Percentiles rank a stretch among this genome's conserved stretches.
phyloP scores from a whole-genome alignment of 2,797 vertebrate species.

The Chromobotia macracanthus region DNA sequence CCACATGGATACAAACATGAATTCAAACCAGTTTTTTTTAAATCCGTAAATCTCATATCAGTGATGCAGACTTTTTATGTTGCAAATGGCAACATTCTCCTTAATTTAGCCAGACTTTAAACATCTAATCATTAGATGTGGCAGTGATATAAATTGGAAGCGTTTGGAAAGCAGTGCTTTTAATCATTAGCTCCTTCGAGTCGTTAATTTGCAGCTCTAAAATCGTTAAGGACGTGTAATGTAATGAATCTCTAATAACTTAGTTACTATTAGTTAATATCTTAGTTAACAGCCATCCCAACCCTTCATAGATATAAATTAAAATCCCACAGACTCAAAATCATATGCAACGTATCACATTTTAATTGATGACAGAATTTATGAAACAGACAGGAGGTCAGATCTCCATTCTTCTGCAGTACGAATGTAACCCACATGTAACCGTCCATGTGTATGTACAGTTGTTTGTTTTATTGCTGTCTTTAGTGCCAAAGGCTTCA shows the following conservation, averaged over 20 bases:
- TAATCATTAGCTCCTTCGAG: slow-evolving; percentile 39
- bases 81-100: slow-evolving; percentile 29
- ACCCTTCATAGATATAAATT: slow-evolving; percentile 7
- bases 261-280: slow-evolving; percentile 15
- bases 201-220: slow-evolving; percentile 39
- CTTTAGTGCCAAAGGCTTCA: slow-evolving; percentile 60
- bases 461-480: slow-evolving; percentile 46
- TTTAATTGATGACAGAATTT: slow-evolving; percentile 45
- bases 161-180: slow-evolving; percentile 47
- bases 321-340: slow-evolving; percentile 32
- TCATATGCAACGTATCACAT: slow-evolving; percentile 59
- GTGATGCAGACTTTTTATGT: slow-evolving; percentile 16
- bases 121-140: slow-evolving; percentile 24
- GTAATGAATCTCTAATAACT: slow-evolving; percentile 29
- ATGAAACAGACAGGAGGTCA: slow-evolving; percentile 44
- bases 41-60: slow-evolving; percentile 1
- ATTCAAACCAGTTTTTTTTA: slow-evolving; percentile 20
- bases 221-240: slow-evolving; percentile 19
- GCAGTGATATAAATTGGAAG: slow-evolving; percentile 36
- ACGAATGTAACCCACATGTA: slow-evolving; percentile 54
- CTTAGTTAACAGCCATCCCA: not conserved
- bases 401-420: slow-evolving; percentile 47
- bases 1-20: slow-evolving; percentile 8
- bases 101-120: slow-evolving; percentile 32
- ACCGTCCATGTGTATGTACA: slow-evolving; percentile 50